Percentiles rank a stretch among this genome's conserved stretches.
phyloP scores from a whole-genome alignment of 2,888 invertebrate genomes.

The Mermis nigrescens region DNA sequence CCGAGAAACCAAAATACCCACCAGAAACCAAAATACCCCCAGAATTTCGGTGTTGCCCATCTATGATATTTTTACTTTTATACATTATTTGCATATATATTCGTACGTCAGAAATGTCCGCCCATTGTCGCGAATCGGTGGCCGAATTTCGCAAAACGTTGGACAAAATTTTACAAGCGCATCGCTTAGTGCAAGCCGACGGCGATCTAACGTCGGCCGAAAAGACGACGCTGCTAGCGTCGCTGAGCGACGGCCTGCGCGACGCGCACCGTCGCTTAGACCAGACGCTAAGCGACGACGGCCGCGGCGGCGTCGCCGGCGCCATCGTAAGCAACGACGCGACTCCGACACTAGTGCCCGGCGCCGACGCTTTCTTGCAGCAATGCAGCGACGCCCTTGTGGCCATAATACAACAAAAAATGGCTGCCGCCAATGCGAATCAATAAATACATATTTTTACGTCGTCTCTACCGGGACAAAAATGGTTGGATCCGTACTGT shows the following conservation, averaged over 20 bases:
- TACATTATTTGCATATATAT: background rate
- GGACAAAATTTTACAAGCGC: slow-evolving; percentile 20
- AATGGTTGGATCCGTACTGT: too few species aligned
- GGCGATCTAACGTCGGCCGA: slow-evolving; percentile 1
- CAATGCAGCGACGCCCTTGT: slow-evolving; percentile 2
- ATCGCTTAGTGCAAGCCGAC: slow-evolving; percentile 16
- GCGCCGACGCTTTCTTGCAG: background rate
- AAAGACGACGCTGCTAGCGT: background rate
- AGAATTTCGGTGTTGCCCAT: too few species aligned
- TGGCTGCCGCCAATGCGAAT: background rate
- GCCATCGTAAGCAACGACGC: background rate
- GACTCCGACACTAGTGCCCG: background rate
- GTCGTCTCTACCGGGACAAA: too few species aligned
- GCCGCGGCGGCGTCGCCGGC: background rate
- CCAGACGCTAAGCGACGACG: slow-evolving; percentile 1
- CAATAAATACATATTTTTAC: too few species aligned
- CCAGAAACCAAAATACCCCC: too few species aligned
- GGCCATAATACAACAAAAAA: slow-evolving; percentile 5
- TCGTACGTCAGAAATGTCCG: slow-evolving; percentile 19
- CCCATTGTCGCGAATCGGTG: slow-evolving; percentile 20
- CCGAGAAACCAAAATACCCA: too few species aligned
- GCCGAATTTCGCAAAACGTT: slow-evolving; percentile 18
- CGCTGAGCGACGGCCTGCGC: slow-evolving; percentile 5
- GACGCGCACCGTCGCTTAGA: background rate
- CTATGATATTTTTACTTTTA: background rate